A percentile compares a stretch with the other conserved stretches of the same genome.
Conservation (phyloP, 1,140 invertebrate genomes). For the Heliconius melpomene region DNA sequence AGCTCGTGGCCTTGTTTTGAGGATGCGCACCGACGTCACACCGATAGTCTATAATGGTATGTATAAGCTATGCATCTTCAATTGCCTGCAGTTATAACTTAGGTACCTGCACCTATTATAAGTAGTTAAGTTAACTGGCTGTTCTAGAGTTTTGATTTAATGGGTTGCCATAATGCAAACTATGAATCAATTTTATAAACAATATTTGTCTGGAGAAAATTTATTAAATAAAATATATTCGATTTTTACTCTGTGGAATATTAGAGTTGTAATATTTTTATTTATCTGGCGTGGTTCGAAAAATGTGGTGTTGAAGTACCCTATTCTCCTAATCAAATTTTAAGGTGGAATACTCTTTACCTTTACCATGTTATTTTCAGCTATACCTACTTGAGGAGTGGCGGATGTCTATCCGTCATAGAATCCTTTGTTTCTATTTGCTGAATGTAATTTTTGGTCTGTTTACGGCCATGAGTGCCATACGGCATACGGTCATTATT, state of each 20-base stretch:
- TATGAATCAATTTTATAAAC: neutral
- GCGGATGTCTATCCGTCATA: neutral
- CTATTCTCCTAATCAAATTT: no score
- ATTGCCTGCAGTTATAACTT: neutral
- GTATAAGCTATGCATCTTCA: neutral
- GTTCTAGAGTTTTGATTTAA: neutral
- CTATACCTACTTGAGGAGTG: neutral
- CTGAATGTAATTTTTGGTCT: neutral
- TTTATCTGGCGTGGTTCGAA: no score
- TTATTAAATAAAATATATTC: no score
- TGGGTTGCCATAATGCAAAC: neutral
- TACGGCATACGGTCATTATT: neutral
- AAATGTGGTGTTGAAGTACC: no score
- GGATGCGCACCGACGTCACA: conserved; percentile 42
- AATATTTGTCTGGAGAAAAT: no score
- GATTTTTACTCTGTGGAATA: no score
- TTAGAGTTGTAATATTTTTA: no score
- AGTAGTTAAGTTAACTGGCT: neutral
- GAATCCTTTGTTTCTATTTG: neutral
- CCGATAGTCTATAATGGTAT: conserved; percentile 10
- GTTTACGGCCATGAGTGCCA: neutral
- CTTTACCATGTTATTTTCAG: no score
- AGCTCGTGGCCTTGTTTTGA: conserved; percentile 46
- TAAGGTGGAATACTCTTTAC: no score
- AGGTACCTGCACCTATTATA: neutral